phyloP scores from a whole-genome alignment of 2,888 invertebrate species.

The Eupithecia abbreviata region DNA sequence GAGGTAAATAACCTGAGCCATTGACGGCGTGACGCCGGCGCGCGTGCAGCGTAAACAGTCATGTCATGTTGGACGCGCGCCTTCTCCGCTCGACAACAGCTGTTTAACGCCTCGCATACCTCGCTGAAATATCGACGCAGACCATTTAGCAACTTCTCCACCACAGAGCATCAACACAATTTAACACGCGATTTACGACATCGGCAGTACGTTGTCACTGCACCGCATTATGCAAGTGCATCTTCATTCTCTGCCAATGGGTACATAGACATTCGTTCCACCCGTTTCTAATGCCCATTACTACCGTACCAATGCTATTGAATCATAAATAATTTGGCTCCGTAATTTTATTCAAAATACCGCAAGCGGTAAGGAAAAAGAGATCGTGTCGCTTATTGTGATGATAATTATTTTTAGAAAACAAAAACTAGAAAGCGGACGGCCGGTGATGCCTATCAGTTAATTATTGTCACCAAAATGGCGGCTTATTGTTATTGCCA shows the following conservation, averaged over 20 bases:
- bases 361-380: constrained; percentile 81
- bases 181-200: constrained; percentile 47
- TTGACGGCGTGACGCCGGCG: constrained; percentile 73
- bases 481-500: constrained; percentile 76
- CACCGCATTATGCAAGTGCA: constrained; percentile 40
- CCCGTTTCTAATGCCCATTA: constrained; percentile 66
- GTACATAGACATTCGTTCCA: constrained; percentile 64
- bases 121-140: constrained; percentile 68
- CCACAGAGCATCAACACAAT: constrained; percentile 48
- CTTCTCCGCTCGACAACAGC: constrained; percentile 58
- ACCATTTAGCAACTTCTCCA: constrained; percentile 51
- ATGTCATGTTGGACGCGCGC: constrained; percentile 48
- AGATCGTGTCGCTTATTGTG: constrained; percentile 79
- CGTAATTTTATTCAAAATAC: constrained; percentile 81
- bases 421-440: constrained; percentile 83
- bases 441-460: constrained; percentile 78
- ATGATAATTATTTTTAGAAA: constrained; percentile 83
- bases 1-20: constrained; percentile 82
- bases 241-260: constrained; percentile 46
- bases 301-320: constrained; percentile 62
- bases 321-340: constrained; percentile 70
- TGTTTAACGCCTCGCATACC: constrained; percentile 70
- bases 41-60: constrained; percentile 50
- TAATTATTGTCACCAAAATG: constrained; percentile 83
- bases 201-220: constrained; percentile 30